These are phyloP conservation scores for Acarapis woodi DNA, from an alignment of 1,140 invertebrate genomes.

Conservation along the genomic window DNA sequence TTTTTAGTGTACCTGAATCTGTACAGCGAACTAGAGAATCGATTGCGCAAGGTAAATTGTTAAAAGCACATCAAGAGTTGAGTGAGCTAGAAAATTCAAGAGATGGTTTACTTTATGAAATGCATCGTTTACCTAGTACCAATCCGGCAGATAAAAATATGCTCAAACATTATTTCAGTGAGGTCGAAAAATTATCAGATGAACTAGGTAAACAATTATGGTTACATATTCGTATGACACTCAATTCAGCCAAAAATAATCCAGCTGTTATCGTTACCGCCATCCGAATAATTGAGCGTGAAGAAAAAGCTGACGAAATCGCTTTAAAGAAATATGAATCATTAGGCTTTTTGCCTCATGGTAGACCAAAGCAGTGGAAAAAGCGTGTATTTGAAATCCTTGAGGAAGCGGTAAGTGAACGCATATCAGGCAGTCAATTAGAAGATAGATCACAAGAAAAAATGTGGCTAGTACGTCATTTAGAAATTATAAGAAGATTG, in stretches of 20 bases:
- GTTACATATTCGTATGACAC: constrained; percentile 53
- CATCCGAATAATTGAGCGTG: constrained; percentile 76
- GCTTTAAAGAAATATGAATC: constrained; percentile 41
- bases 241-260: constrained; percentile 78
- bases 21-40: constrained; percentile 73
- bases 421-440: constrained; percentile 41
- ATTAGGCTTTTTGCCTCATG: constrained; percentile 65
- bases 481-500: constrained; percentile 44
- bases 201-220: constrained; percentile 59
- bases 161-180: constrained; percentile 77
- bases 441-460: constrained; percentile 72
- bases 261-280: constrained; percentile 75
- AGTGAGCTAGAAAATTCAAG: constrained; percentile 83
- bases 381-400: constrained; percentile 48
- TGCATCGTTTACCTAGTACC: constrained; percentile 73
- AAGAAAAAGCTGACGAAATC: constrained; percentile 64
- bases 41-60: constrained; percentile 75
- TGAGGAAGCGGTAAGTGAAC: constrained; percentile 45
- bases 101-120: constrained; percentile 74
- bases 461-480: constrained; percentile 61
- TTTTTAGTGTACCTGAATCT: constrained; percentile 87
- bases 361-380: constrained; percentile 71
- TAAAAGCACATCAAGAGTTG: constrained; percentile 67
- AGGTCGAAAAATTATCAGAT: constrained; percentile 65
- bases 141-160: constrained; percentile 48